A percentile compares a stretch with the other conserved stretches of the same genome.
Evolutionary conservation across 1,140 invertebrate species (phyloP).

Genomic region (Cyclina sinensis): DNA sequence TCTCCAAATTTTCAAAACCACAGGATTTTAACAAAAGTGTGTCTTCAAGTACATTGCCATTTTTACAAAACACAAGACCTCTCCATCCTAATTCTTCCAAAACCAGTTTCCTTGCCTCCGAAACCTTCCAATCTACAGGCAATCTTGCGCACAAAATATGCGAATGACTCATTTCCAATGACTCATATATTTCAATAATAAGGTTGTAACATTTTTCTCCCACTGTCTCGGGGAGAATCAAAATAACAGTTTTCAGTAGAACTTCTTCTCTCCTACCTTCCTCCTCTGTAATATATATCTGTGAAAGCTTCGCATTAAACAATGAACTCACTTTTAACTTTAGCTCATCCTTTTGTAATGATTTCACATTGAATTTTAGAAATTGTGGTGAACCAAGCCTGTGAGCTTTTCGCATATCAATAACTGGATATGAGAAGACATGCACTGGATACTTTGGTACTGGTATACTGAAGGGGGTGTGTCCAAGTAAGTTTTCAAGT

Average conservation of each 20-base stretch:
- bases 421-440: constrained; percentile 9
- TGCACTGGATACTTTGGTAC: neutral
- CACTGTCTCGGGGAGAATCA: constrained; percentile 22
- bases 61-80: constrained; percentile 5
- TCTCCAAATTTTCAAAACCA: neutral
- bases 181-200: constrained; percentile 9
- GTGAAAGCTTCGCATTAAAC: neutral
- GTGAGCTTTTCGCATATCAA: constrained; percentile 39
- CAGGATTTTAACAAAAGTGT: neutral
- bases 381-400: neutral
- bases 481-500: neutral
- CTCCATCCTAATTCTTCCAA: constrained; percentile 23
- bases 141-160: constrained; percentile 26
- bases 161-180: neutral
- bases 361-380: neutral
- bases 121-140: neutral
- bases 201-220: neutral
- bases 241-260: constrained; percentile 24
- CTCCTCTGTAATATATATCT: constrained; percentile 29
- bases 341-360: neutral
- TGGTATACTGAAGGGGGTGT: neutral
- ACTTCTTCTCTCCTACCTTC: constrained; percentile 17
- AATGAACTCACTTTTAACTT: constrained; percentile 1
- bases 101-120: constrained; percentile 2
- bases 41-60: constrained; percentile 9